Percentiles rank a stretch among this genome's conserved stretches.
Conservation (phyloP, 64 coral and sea anemone genomes). For the Cladopsammia gracilis region DNA sequence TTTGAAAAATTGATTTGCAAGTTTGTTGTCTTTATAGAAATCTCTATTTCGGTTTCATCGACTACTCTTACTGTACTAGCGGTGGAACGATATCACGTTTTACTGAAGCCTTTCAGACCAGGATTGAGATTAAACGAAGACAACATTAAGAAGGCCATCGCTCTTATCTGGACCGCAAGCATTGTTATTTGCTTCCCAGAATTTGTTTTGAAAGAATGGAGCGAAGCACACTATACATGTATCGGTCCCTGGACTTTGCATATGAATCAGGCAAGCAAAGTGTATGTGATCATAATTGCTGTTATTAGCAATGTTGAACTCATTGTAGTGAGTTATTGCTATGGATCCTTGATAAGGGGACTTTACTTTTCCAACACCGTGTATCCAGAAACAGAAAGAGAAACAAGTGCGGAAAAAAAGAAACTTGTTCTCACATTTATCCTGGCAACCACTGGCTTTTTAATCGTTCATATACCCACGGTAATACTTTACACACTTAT, state of each 20-base stretch:
- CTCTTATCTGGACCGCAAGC: neutral
- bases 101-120: neutral
- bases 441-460: no score
- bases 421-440: no score
- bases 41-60: neutral
- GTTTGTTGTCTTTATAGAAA: neutral
- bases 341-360: constrained; percentile 42
- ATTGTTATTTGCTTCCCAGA: neutral
- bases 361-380: constrained; percentile 57
- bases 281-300: neutral
- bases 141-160: neutral
- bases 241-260: neutral
- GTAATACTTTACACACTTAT: no score
- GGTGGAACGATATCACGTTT: no score
- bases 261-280: neutral
- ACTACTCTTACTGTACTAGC: no score
- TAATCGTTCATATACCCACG: no score
- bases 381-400: neutral
- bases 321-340: constrained; percentile 1
- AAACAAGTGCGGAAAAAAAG: neutral
- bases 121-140: neutral
- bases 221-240: neutral
- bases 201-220: neutral
- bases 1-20: neutral
- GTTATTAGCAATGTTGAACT: neutral